Evolutionary conservation across 2,888 invertebrate genomes (phyloP), one percentile per base, ranked within the genome.

Genomic region (Parnassius apollo): DNA sequence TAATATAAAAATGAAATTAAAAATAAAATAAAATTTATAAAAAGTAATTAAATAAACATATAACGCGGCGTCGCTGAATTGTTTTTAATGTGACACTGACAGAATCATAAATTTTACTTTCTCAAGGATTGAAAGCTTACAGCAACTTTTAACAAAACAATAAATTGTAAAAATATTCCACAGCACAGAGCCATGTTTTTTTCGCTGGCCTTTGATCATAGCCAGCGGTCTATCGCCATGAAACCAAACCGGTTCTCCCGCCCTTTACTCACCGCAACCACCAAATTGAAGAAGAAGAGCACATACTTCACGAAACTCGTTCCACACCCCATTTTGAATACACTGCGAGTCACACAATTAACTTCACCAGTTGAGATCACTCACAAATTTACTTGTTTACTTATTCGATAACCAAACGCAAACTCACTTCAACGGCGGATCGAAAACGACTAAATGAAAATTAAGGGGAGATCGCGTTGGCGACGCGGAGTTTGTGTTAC

Each of bases 221-320:
- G 64, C 71, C 76, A 75, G 69, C 77, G 80, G 75, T 78, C 77
- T 77, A 82, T 81, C 81, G 79, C 79, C 82, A 82, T 80, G 78
- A 76, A 75, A 80, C 73, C 64, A 81, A 87, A 90, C 90, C 89
- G 89, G 89, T 90, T 88, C 73, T 77, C 77, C 78, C 77, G 80
- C 80, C 81, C 80, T 83, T 78, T 72, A 95, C 96, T 95, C 88
- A 96, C 96, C 93, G 95, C 95, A 78, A 95, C 95, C 66, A 96
- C 74, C 73, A 96, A 88, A 83, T 96, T 96, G 91, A 96, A 95
- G 86, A 95, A 92, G 85, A 96, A 96, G 76, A 96, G 94, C 75
- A 96, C 93, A 87, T 96, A 96, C 93, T 96, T 96, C 83, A 96
- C 94, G 89, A 95, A 93, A 85, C 94, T 94, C 89, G 95, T 94